Base-by-base conservation (phyloP, 2,797 vertebrate species). In the Pseudochirops corinnae region DNA sequence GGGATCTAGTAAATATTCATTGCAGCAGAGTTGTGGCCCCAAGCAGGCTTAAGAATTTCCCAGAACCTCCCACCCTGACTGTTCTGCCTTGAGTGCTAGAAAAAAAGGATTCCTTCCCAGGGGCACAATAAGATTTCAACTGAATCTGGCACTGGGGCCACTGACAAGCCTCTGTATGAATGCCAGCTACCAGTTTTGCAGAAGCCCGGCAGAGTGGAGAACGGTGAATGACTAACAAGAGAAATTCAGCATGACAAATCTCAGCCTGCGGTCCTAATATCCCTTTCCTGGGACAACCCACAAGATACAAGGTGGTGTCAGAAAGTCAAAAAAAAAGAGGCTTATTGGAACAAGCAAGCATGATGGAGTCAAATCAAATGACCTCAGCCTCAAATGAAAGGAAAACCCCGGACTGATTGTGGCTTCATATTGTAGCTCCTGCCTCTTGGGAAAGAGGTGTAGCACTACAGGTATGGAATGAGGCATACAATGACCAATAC, bases 1-100 rank as follows among this genome's bases (percentile, higher is more conserved):
- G 14, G 7, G 18, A n/a, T 52, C 21, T 1, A 0, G n/a, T 13
- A 4, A 18, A 3, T 3, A 4, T 16, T 1, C 29, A 53, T 52
- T 0, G 6, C 5, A 26, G 31, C 50, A 0, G 28, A 5, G 1
- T 29, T 2, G 46, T 95, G 50, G 55, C n/a, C 94, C 46, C 4
- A 39, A 91, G 14, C 18, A 33, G 90, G 57, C 56, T 90, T 4
- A 50, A 58, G 57, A 7, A 58, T 56, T 56, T 62, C 92, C 56
- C 0, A 0, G 50, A 67, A 55, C 5, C 24, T 0, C 2, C n/a
- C 0, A 11, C 93, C 56, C 31, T 31, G 93, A 50, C 12, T 91
- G 0, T 28, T 21, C 1, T 0, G 0, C 6, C 55, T 82, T 53
- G 29, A 39, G 1, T 2, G 28, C 53, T 16, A 60, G 53, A 58